Evolutionary conservation across 2,113 vertebrate genomes (phyloP).

Genomic region (Prionailurus bengalensis): DNA sequence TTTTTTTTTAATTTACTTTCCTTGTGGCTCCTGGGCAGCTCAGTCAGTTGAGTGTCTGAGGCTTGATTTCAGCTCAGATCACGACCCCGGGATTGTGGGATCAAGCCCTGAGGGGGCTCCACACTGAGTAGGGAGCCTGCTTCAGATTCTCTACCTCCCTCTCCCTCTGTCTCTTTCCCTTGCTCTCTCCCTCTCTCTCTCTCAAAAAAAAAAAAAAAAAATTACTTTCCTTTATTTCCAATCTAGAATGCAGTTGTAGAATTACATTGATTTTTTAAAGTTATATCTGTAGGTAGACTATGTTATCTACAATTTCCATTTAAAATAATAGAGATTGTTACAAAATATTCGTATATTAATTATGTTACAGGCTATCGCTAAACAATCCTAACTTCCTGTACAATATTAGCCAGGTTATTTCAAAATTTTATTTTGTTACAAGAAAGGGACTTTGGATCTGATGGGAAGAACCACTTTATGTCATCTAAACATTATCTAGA

Average conservation of each 20-base stretch:
- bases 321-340: neutral
- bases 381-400: neutral
- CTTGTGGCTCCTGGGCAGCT: too few relatives aligned
- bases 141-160: too few relatives aligned
- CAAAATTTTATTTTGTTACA: neutral
- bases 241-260: neutral
- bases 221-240: neutral
- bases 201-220: too few relatives aligned
- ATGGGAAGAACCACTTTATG: neutral
- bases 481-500: too few relatives aligned
- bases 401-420: neutral
- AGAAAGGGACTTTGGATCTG: neutral
- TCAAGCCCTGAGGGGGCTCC: too few relatives aligned
- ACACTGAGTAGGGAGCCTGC: too few relatives aligned
- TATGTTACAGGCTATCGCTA: neutral
- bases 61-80: too few relatives aligned
- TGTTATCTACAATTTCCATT: neutral
- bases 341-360: neutral
- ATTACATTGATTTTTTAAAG: neutral
- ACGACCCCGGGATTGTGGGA: too few relatives aligned
- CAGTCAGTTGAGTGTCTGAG: too few relatives aligned
- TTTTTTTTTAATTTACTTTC: too few relatives aligned
- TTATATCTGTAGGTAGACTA: neutral
- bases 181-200: too few relatives aligned
- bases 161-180: too few relatives aligned